Conservation (phyloP, 2,888 invertebrate species). For the Anaspis maculata region DNA sequence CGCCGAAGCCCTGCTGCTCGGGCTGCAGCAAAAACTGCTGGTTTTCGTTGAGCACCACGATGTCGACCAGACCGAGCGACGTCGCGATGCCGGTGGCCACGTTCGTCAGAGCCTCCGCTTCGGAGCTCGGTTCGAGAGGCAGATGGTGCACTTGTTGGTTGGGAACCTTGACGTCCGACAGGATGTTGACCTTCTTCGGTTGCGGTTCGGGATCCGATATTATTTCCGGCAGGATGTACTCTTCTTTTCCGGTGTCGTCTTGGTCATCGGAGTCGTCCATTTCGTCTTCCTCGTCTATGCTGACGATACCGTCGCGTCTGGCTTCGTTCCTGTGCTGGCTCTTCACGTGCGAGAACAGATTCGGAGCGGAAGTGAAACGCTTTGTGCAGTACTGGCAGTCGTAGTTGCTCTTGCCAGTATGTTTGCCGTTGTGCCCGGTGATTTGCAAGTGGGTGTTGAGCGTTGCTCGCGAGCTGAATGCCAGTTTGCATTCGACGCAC, state of each 20-base stretch:
- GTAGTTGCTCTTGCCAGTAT: slow-evolving; percentile 28
- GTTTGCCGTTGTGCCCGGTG: slow-evolving; percentile 45
- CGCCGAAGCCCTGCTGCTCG: slow-evolving; percentile 23
- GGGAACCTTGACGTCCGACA: slow-evolving; percentile 31
- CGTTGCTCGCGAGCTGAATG: slow-evolving; percentile 42
- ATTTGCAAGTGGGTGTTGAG: slow-evolving; percentile 48
- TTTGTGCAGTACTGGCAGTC: slow-evolving; percentile 69
- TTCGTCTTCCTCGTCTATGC: slow-evolving; percentile 46
- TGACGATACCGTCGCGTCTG: slow-evolving; percentile 56
- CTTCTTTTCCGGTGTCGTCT: slow-evolving; percentile 23
- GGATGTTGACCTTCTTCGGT: slow-evolving; percentile 45
- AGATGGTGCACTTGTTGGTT: slow-evolving; percentile 14
- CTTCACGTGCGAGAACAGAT: slow-evolving; percentile 65
- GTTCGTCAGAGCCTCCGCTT: slow-evolving; percentile 47
- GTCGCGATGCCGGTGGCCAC: slow-evolving; percentile 52
- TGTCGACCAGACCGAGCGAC: slow-evolving; percentile 48
- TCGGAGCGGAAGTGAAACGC: slow-evolving; percentile 58
- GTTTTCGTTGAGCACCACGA: slow-evolving; percentile 52
- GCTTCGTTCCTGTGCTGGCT: slow-evolving; percentile 57
- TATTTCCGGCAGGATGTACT: slow-evolving; percentile 25
- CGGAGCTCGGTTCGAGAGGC: slow-evolving; percentile 44
- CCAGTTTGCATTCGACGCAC: slow-evolving; percentile 50
- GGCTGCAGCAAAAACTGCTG: slow-evolving; percentile 50
- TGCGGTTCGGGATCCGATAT: slow-evolving; percentile 15
- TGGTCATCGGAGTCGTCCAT: slow-evolving; percentile 41